phyloP scores from a whole-genome alignment of 2,113 vertebrate genomes.

The Gymnogyps californianus region DNA sequence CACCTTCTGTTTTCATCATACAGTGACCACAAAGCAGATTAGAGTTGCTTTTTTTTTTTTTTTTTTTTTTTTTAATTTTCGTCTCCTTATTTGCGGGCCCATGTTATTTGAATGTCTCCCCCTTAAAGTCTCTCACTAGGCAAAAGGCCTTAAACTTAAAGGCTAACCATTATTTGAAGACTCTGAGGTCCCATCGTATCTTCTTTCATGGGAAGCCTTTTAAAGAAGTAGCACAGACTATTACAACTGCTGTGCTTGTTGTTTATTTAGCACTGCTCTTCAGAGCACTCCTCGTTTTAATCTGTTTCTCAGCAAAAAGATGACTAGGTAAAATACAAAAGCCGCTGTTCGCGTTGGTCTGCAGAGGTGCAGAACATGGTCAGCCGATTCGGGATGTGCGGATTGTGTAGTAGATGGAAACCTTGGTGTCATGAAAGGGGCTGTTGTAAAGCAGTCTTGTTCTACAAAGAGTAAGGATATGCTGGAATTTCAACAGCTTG shows the following conservation, averaged over 20 bases:
- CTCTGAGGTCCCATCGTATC: background rate
- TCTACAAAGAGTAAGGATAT: background rate
- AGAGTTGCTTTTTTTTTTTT: background rate
- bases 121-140: background rate
- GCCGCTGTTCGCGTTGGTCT: fast-evolving
- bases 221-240: background rate
- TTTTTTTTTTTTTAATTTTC: background rate
- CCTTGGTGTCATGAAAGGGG: background rate
- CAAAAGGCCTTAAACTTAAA: background rate
- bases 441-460: background rate
- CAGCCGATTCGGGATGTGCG: fast-evolving
- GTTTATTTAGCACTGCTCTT: background rate
- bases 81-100: background rate
- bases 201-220: background rate
- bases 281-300: background rate
- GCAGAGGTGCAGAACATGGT: background rate
- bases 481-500: background rate
- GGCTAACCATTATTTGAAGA: background rate
- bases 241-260: background rate
- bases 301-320: background rate
- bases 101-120: background rate
- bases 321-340: background rate
- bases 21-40: background rate
- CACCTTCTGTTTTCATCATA: constrained; percentile 7
- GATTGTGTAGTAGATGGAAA: background rate